Conservation (phyloP, 2,888 invertebrate species). For the Tyria jacobaeae region DNA sequence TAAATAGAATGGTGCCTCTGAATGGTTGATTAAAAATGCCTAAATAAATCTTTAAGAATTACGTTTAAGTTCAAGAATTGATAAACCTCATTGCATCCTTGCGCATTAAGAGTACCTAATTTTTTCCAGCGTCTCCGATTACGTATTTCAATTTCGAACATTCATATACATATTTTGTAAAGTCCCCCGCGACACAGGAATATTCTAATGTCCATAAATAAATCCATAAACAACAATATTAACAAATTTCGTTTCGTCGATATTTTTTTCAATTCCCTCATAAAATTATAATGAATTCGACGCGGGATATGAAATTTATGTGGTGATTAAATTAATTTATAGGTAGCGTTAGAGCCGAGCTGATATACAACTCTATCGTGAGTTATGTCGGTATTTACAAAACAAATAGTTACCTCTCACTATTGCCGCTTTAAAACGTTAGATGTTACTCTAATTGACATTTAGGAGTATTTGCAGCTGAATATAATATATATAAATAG, state of each 20-base stretch:
- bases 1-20: too few species aligned
- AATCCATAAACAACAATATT: constrained; percentile 11
- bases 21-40: too few species aligned
- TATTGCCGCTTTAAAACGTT: constrained; percentile 21
- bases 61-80: too few species aligned
- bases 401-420: constrained; percentile 34
- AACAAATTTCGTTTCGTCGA: constrained; percentile 17
- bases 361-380: constrained; percentile 37
- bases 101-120: too few species aligned
- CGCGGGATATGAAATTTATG: constrained; percentile 48
- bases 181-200: too few species aligned
- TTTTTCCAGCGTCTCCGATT: too few species aligned
- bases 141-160: too few species aligned
- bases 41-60: too few species aligned
- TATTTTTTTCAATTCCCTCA: constrained; percentile 34
- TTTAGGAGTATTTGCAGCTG: constrained; percentile 10
- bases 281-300: constrained; percentile 44
- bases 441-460: constrained; percentile 26
- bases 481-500: too few species aligned
- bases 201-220: too few species aligned
- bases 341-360: constrained; percentile 27
- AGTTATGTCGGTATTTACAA: constrained; percentile 36
- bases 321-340: constrained; percentile 58
- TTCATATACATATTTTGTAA: too few species aligned
- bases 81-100: too few species aligned